Percentiles rank a stretch among this genome's conserved stretches.
phyloP scores from a whole-genome alignment of 2,888 invertebrate species.

The Leucozona laternaria region DNA sequence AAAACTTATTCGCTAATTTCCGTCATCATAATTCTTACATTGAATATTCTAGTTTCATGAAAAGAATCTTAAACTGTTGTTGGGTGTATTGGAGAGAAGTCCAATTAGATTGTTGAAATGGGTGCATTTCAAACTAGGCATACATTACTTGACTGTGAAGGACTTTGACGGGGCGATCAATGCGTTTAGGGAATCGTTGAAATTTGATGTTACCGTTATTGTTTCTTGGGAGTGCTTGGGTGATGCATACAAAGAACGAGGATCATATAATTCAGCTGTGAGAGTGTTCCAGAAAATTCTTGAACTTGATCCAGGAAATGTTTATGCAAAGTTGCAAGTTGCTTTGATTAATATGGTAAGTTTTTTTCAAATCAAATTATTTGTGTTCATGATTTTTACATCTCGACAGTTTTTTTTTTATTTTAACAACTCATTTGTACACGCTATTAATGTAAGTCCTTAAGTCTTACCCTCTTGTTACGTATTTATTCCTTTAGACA shows the following conservation, averaged over 20 bases:
- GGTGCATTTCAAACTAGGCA: conserved; percentile 93
- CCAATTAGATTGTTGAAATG: conserved; percentile 86
- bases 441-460: no score
- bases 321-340: conserved; percentile 90
- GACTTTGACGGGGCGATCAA: conserved; percentile 90
- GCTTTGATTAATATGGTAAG: conserved; percentile 87
- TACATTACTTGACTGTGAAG: conserved; percentile 90
- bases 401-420: no score
- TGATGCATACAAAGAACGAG: conserved; percentile 94
- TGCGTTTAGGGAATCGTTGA: conserved; percentile 89
- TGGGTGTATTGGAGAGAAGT: conserved; percentile 84
- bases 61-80: conserved; percentile 79
- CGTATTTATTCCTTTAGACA: conserved; percentile 76
- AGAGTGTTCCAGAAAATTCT: conserved; percentile 92
- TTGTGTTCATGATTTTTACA: no score
- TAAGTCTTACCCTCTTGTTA: no score
- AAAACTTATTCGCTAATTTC: not conserved
- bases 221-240: conserved; percentile 94
- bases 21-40: not conserved
- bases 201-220: conserved; percentile 87
- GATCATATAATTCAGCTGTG: conserved; percentile 95
- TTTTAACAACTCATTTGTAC: no score
- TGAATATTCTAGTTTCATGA: conserved; percentile 74
- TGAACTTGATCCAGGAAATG: conserved; percentile 86
- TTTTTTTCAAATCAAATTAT: not conserved